Evolutionary conservation across 2,113 vertebrate genomes (phyloP).

Genomic region (Xenopus borealis): DNA sequence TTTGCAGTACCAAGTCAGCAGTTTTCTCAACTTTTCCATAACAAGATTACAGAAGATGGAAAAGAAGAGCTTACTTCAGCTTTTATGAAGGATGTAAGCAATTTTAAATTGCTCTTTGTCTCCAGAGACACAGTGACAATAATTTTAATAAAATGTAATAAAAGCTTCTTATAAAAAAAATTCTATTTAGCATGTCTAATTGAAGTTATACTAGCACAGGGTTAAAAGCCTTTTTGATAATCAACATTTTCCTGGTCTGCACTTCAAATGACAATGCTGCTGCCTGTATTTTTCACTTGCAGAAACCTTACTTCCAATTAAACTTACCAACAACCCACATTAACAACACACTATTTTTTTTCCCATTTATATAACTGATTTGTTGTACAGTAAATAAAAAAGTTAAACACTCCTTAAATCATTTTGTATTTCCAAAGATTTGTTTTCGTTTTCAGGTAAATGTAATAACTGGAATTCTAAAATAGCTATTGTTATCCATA

Average conservation of each 20-base stretch:
- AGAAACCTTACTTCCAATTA: neutral
- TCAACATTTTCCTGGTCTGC: neutral
- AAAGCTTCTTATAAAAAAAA: constrained; percentile 56
- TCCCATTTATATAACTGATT: no score
- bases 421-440: no score
- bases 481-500: no score
- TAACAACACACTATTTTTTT: no score
- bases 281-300: neutral
- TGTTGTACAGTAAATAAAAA: no score
- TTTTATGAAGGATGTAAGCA: constrained; percentile 69
- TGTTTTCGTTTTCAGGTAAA: no score
- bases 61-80: constrained; percentile 66
- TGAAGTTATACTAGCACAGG: constrained; percentile 48
- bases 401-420: no score
- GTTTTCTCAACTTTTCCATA: constrained; percentile 55
- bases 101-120: constrained; percentile 60
- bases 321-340: neutral
- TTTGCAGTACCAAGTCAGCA: constrained; percentile 57
- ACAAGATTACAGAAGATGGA: constrained; percentile 63
- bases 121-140: constrained; percentile 53
- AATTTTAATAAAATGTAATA: constrained; percentile 65
- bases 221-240: constrained; percentile 33
- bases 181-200: constrained; percentile 62
- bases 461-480: no score
- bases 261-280: neutral